A percentile compares a stretch with the other conserved stretches of the same genome.
phyloP scores from a whole-genome alignment of 2,113 vertebrate genomes.

The Elephantulus edwardii region DNA sequence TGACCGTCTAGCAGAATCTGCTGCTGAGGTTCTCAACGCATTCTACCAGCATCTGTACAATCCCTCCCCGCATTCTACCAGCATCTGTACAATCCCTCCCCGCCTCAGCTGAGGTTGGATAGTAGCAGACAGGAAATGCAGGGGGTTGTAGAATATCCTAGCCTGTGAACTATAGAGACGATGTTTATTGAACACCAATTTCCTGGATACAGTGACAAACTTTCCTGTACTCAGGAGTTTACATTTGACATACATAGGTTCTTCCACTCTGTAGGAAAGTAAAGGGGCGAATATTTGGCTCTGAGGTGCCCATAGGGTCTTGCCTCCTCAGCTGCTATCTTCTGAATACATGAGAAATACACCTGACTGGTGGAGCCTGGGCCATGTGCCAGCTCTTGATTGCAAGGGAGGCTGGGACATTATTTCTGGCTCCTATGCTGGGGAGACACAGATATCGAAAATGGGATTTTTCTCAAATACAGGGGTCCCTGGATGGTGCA shows the following conservation, averaged over 20 bases:
- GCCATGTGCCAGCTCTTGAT: not conserved
- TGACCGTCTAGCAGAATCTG: not conserved
- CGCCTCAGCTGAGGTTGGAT: not conserved
- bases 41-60: rapidly evolving
- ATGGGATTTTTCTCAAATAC: not conserved
- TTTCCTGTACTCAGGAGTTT: not conserved
- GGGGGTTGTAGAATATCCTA: not conserved
- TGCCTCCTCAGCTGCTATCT: not conserved
- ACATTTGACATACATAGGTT: not conserved
- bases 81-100: rapidly evolving
- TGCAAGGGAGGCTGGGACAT: not conserved
- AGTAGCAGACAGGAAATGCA: not conserved
- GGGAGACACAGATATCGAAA: not conserved
- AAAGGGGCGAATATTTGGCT: not conserved
- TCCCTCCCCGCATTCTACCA: not conserved
- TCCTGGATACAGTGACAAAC: not conserved
- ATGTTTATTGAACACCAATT: not conserved
- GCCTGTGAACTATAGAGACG: not conserved
- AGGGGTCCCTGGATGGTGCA: not conserved
- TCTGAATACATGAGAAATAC: not conserved
- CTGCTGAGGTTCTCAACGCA: not conserved
- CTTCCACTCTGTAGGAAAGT: not conserved
- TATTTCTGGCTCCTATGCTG: not conserved
- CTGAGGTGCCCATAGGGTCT: not conserved
- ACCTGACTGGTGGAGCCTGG: not conserved